Base-by-base conservation (phyloP, 2,113 vertebrate genomes). In the Elephantulus edwardii region DNA sequence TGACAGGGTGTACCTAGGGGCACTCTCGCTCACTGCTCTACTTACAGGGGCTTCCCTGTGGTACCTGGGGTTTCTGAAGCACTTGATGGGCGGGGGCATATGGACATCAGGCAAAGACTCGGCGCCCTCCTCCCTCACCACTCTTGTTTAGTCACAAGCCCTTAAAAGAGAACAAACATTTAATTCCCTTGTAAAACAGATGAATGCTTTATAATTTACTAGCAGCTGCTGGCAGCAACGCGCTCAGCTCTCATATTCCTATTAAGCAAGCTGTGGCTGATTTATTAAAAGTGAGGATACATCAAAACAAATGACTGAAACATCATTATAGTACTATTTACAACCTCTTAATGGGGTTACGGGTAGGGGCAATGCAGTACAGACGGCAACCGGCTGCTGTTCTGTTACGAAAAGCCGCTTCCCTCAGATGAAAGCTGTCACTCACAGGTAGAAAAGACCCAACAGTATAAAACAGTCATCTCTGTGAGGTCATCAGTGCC, bases 301-400 rank as follows among this genome's bases (percentile, higher is more conserved):
- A 97, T 98, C 97, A 98, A 98, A 98, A 98, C 97, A 97, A 98
- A 98, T 97, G 97, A 97, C 97, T 97, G 97, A 97, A 97, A 97
- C 97, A 98, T 98, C 97, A 97, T 97, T 97, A 97, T 96, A 97
- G 96, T 96, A 97, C 97, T 97, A 97, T 97, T 97, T 98, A 97
- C 97, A 97, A 97, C 96, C 95, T 95, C 95, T 97, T 97, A 97
- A 98, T 97, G 97, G 97, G 97, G 97, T 97, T 97, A 97, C 62
- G 84, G 0, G 78, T 95, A 97, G 96, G 97, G 96, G 95, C 96
- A 96, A 96, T 60, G 88, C 95, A 96, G 93, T 93, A 85, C 94
- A 97, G 91, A 94, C 92, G 91, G 94, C 93, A 96, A 93, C 60
- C 52, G 85, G 94, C 92, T 96, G 97, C 92, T 56, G 95, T 94